Evolutionary conservation across 2,888 invertebrate species (phyloP), one percentile per base, ranked within the genome.

Genomic region (Pristionchus mayeri): DNA sequence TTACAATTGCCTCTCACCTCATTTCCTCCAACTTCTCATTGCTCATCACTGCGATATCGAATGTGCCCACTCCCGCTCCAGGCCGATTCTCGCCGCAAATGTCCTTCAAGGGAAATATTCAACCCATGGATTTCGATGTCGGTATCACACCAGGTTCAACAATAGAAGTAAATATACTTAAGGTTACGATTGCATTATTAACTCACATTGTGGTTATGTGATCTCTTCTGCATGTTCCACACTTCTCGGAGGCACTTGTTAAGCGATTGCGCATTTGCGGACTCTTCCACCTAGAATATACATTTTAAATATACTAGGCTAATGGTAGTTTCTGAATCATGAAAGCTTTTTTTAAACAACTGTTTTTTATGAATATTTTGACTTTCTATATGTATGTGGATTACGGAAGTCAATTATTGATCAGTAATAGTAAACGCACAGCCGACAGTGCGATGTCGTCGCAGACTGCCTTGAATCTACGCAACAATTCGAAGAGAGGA

Each of bases 21-120:
- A 92, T 86, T 57, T 89, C 88, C 16, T 85, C 87, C 71, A 89
- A 37, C 80, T 87, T 86, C 30, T 86, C 88, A 27, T 86, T 79
- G 27, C 87, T 85, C 24, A 90, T 84, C 30, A 83, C 84, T 18
- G 90, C 89, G 16, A 87, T 87, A 27, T 86, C 86, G 86, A 89
- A 91, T 3, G 83, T 85, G 13, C 87, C 87, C 57, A 82, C 84
- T 2, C 92, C 92, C 11, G 85, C 81, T 6, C 90, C 92, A 21
- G 86, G 85, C 34, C 89, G 87, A 50, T 90, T 91, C 40, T 91
- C 90, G 18, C 89, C 90, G 84, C 92, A 92, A 54, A 87, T 85
- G 11, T 92, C 92, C 90, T 91, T 52, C 34, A 86, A 85, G 13
- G 54, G n/a, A 54, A 54, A 54, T 16, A 54, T 21, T 54, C 44